Conservation (phyloP, 2,888 invertebrate genomes). For the Chaetogeoica ovagalla region DNA sequence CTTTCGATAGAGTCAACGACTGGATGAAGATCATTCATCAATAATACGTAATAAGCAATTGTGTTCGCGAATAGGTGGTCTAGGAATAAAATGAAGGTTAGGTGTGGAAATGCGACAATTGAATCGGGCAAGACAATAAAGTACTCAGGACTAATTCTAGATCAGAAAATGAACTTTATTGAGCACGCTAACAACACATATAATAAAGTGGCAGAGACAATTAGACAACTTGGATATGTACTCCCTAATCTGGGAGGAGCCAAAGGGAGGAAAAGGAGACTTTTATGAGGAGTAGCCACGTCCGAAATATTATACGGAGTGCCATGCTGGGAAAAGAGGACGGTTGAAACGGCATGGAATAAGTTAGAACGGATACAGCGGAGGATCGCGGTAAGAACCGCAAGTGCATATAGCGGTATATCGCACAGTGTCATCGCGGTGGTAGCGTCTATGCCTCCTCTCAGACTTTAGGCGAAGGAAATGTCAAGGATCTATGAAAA, state of each 20-base stretch:
- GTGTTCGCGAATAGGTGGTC: background rate
- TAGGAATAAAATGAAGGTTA: background rate
- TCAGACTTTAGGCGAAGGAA: too few relatives aligned
- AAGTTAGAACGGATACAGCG: too few relatives aligned
- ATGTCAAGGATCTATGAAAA: too few relatives aligned
- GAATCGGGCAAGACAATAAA: background rate
- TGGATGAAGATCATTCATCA: conserved; percentile 1
- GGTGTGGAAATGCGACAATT: background rate
- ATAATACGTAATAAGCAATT: background rate
- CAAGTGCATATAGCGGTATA: too few relatives aligned
- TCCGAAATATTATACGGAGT: too few relatives aligned
- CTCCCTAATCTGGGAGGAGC: background rate
- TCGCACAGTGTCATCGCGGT: too few relatives aligned
- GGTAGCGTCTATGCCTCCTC: too few relatives aligned
- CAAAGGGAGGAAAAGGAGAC: background rate
- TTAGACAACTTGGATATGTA: background rate
- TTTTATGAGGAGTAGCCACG: background rate
- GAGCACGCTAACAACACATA: background rate
- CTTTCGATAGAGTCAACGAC: background rate
- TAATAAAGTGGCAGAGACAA: background rate
- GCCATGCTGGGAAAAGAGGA: too few relatives aligned
- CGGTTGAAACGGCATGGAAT: too few relatives aligned
- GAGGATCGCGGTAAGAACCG: too few relatives aligned
- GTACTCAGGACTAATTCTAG: background rate
- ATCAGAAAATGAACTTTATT: background rate